Evolutionary conservation across 2,113 vertebrate species (phyloP), one percentile per base, ranked within the genome.

Genomic region (Columba janthina): DNA sequence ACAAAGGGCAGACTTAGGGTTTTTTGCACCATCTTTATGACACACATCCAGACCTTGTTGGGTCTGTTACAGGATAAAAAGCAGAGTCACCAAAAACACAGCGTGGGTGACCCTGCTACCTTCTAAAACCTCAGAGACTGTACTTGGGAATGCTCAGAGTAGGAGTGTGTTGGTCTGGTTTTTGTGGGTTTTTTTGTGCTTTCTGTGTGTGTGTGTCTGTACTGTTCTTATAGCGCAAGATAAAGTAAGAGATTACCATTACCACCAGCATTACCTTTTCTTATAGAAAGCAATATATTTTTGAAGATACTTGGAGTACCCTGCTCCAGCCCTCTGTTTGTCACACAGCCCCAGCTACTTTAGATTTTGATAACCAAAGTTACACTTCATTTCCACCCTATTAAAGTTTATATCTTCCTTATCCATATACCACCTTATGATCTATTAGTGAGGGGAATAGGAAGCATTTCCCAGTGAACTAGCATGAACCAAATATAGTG

Each of bases 321-420:
- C 25, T 4, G 1, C 6, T 86, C 7, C 12, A 26, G 11, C 3
- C 8, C 6, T 6, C 9, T 7, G 5, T 61, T 61, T 90, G 3
- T 73, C 15, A 42, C 1, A 2, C 15, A 65, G 8, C 11, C 4
- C 3, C 6, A 40, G 0, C 14, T 60, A 44, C 8, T 15, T 85
- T n/a, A 61, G 15, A 60, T 81, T 84, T 85, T n/a, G 10, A 46
- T 21, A 70, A 51, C 2, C 1, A 38, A 62, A 73, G 8, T 12
- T 46, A 51, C 5, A 29, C 2, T 13, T 3, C 3, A 34, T 48
- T 73, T 92, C 10, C 5, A 53, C 4, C 10, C 4, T 32, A 5
- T 34, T 71, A 51, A 58, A 2, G 11, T 42, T 88, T 22, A 15
- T 54, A 29, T 56, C 18, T 42, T 87, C 32, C 28, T 15, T 54